phyloP scores from a whole-genome alignment of 2,888 invertebrate genomes.

The Caenorhabditis virilis region DNA sequence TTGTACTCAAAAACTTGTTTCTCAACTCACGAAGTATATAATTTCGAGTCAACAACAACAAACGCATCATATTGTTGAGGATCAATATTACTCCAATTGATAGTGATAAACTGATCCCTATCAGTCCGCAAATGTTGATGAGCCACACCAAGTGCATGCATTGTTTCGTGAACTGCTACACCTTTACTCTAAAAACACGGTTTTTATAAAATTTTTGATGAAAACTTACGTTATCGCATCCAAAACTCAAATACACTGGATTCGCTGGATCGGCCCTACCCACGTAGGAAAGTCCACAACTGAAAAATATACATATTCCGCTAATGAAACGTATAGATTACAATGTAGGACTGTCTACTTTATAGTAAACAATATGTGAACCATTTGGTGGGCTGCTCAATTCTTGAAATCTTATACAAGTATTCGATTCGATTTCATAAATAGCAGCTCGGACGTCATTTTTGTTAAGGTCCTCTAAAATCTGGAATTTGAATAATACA shows the following conservation, averaged over 20 bases:
- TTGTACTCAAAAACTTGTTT: neutral
- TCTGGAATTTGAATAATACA: neutral
- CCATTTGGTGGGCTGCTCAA: constrained; percentile 44
- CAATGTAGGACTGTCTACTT: constrained; percentile 59
- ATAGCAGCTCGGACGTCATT: constrained; percentile 57
- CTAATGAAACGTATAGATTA: no score
- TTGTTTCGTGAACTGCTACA: constrained; percentile 47
- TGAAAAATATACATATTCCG: no score
- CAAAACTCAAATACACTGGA: constrained; percentile 63
- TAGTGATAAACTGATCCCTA: constrained; percentile 53
- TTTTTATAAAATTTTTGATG: neutral
- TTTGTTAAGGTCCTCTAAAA: constrained; percentile 54
- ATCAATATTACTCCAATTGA: constrained; percentile 66
- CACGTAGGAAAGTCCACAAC: constrained; percentile 66
- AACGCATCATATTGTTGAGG: constrained; percentile 67
- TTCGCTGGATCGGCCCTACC: constrained; percentile 62
- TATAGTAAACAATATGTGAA: constrained; percentile 59
- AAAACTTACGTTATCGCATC: constrained; percentile 58
- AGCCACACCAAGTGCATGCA: constrained; percentile 64
- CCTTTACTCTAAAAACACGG: constrained; percentile 26
- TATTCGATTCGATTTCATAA: constrained; percentile 58
- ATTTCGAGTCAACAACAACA: constrained; percentile 60
- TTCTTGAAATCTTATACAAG: constrained; percentile 58
- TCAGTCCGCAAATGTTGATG: constrained; percentile 65
- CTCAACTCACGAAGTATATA: constrained; percentile 55